Conservation (phyloP, 2,113 vertebrate genomes). For the Oxyura jamaicensis region DNA sequence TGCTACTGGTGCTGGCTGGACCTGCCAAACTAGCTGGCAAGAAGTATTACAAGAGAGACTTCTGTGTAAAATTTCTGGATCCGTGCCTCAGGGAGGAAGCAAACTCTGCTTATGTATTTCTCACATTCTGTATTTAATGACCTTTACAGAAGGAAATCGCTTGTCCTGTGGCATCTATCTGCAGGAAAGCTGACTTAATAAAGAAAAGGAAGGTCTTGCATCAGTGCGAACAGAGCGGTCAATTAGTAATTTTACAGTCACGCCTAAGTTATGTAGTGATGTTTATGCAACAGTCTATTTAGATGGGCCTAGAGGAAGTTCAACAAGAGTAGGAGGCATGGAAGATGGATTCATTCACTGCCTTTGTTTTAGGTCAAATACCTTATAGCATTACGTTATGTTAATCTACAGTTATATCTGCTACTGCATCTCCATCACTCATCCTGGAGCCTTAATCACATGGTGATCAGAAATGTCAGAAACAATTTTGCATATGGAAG, state of each 20-base stretch:
- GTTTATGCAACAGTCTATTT: background rate
- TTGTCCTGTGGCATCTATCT: background rate
- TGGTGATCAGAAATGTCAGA: background rate
- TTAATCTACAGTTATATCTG: background rate
- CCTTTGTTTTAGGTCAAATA: background rate
- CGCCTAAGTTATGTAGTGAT: background rate
- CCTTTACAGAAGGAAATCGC: constrained; percentile 47
- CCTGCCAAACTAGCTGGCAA: background rate
- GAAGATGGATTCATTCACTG: background rate
- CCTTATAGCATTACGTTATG: background rate
- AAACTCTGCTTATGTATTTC: constrained; percentile 34
- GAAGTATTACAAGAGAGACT: background rate
- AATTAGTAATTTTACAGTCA: constrained; percentile 11
- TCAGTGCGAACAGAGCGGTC: background rate
- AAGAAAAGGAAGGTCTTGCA: constrained; percentile 10
- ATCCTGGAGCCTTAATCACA: background rate
- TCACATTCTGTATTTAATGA: constrained; percentile 54
- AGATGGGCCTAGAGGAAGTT: background rate
- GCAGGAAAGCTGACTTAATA: constrained; percentile 40
- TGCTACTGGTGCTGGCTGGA: background rate
- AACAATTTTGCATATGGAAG: background rate
- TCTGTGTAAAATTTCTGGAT: background rate
- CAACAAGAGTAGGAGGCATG: background rate
- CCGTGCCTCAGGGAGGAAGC: constrained; percentile 20
- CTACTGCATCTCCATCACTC: background rate